A percentile compares a stretch with the other conserved stretches of the same genome.
These are phyloP conservation scores for Lasioglossum figueresi DNA, from an alignment of 2,888 invertebrate genomes.

Conservation along the genomic window DNA sequence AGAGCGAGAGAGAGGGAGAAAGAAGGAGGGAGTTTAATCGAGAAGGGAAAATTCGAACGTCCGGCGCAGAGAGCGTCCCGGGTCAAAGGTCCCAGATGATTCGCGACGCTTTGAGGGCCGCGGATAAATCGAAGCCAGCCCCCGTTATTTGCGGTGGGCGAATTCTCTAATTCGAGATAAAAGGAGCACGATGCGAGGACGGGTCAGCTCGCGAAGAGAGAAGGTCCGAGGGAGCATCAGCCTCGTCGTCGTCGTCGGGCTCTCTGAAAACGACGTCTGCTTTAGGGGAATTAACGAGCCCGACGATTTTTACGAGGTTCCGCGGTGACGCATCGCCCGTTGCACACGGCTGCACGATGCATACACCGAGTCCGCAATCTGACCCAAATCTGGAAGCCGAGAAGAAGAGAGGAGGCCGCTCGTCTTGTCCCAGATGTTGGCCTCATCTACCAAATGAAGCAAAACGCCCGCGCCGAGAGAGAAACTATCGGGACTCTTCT, in stretches of 20 bases:
- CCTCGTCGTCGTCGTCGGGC: not conserved
- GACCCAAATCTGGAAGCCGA: slow-evolving; percentile 77
- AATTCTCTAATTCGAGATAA: slow-evolving; percentile 6
- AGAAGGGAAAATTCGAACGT: slow-evolving; percentile 46
- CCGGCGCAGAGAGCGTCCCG: slow-evolving; percentile 17
- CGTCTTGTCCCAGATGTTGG: slow-evolving; percentile 73
- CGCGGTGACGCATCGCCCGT: slow-evolving; percentile 57
- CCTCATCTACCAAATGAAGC: slow-evolving; percentile 78
- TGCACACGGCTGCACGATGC: slow-evolving; percentile 28
- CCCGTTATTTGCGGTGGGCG: slow-evolving; percentile 15
- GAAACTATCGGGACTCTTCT: slow-evolving; percentile 48
- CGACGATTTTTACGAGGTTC: slow-evolving; percentile 43
- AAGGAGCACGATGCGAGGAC: too few species aligned
- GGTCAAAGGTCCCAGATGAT: slow-evolving; percentile 43
- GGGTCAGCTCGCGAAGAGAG: not conserved
- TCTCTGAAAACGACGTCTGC: slow-evolving; percentile 16
- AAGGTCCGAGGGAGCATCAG: not conserved
- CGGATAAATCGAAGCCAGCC: slow-evolving; percentile 20
- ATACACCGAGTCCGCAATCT: slow-evolving; percentile 70
- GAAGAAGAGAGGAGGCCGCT: slow-evolving; percentile 50
- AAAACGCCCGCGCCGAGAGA: slow-evolving; percentile 37
- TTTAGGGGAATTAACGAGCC: slow-evolving; percentile 23
- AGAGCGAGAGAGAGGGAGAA: not conserved
- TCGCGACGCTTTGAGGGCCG: slow-evolving; percentile 9
- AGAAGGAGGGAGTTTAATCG: slow-evolving; percentile 41